Evolutionary conservation across 2,113 vertebrate genomes (phyloP), one percentile per base, ranked within the genome.

Genomic region (Syngnathus floridae): DNA sequence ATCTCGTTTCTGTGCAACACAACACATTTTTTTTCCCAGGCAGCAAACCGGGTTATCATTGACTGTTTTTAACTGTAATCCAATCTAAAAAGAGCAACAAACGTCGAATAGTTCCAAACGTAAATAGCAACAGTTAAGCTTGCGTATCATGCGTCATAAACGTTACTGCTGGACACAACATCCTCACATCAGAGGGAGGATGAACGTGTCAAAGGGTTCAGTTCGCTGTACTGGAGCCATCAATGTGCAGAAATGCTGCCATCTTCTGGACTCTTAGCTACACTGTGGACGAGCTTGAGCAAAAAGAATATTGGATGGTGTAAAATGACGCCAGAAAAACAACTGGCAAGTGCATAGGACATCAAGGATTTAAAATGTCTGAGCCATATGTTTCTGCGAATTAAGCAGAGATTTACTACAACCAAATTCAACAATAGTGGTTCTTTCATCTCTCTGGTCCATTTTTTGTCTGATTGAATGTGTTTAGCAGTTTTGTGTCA

Each of bases 221-320:
- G 68, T 12, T 60, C 6, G 4, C 9, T 56, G 26, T 31, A 36
- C 26, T 56, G 54, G 14, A 35, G 17, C 0, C 14, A 1, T 49
- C 46, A 70, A 38, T 26, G 45, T 70, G 65, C 49, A 65, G 60
- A 57, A 76, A 81, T 83, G 77, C 84, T 81, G 85, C 85, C 85
- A 86, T 70, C 87, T 1, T 65, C 70, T 84, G 87, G 82, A 65
- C 35, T 13, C 13, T 37, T 22, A 40, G 6, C 17, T 22, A 37
- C 51, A 59, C 13, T n/a, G 3, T 3, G 3, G 26, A 31, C 26
- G 26, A 31, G 2, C 26, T 31, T 31, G 26, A 31, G 26, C 26
- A 31, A 31, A 31, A 3, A 31, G 26, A 31, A 31, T 31, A 31
- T 31, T 31, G 26, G 26, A 31, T 31, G 26, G 26, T 16, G 14